These are phyloP conservation scores for Ophion costatus DNA, from an alignment of 2,888 invertebrate species.

Conservation along the genomic window DNA sequence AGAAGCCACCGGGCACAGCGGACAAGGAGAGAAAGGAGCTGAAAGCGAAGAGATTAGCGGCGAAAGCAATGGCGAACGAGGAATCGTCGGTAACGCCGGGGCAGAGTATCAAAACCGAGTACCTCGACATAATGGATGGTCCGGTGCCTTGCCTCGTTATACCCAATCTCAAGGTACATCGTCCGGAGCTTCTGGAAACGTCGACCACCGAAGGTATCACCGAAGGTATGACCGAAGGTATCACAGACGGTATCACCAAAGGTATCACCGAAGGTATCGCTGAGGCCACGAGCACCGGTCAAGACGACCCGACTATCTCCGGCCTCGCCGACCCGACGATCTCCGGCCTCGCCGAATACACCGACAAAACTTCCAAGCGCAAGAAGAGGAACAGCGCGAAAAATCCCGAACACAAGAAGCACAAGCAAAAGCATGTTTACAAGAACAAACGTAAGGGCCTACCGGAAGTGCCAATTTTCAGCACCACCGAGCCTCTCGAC, in stretches of 20 bases:
- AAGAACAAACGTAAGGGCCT: conserved; percentile 75
- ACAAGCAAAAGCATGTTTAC: conserved; percentile 77
- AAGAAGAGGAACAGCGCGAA: conserved; percentile 77
- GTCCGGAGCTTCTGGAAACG: conserved; percentile 54
- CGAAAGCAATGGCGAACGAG: conserved; percentile 42
- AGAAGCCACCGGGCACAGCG: conserved; percentile 68
- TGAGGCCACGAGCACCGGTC: conserved; percentile 69
- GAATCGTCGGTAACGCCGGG: conserved; percentile 46
- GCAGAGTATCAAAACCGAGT: conserved; percentile 58
- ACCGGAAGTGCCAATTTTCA: conserved; percentile 62
- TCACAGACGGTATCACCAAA: too few relatives aligned
- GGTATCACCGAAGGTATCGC: conserved; percentile 68
- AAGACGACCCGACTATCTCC: conserved; percentile 76
- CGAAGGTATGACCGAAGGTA: conserved; percentile 59
- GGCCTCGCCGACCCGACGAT: conserved; percentile 70
- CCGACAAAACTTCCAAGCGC: conserved; percentile 71
- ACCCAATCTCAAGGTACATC: conserved; percentile 66
- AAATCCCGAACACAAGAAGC: conserved; percentile 74
- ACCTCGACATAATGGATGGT: conserved; percentile 67
- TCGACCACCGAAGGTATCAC: conserved; percentile 65
- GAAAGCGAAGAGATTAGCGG: conserved; percentile 73
- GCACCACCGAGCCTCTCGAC: conserved; percentile 72
- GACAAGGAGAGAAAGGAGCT: conserved; percentile 72
- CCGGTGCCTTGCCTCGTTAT: conserved; percentile 69
- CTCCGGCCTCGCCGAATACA: conserved; percentile 68